These are phyloP conservation scores for Argyrosomus japonicus DNA, from an alignment of 2,113 vertebrate genomes.

Conservation along the genomic window DNA sequence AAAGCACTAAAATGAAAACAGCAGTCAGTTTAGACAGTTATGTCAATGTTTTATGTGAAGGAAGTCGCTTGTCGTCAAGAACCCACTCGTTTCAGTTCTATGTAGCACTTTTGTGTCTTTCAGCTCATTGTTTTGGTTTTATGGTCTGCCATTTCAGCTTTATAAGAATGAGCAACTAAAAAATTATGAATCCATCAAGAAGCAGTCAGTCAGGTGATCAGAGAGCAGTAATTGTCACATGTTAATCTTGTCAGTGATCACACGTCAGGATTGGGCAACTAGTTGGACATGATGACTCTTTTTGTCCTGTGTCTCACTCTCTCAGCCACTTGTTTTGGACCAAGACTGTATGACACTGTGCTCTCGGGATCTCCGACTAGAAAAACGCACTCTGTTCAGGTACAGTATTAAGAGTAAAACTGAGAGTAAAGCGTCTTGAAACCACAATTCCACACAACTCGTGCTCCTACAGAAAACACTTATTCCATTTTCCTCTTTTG, in stretches of 20 bases:
- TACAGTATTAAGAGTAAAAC: conserved; percentile 60
- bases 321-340: conserved; percentile 94
- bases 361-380: conserved; percentile 93
- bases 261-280: conserved; percentile 26
- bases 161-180: neutral
- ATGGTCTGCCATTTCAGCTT: neutral
- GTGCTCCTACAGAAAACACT: neutral
- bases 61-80: neutral
- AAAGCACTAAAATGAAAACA: neutral
- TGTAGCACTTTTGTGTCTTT: neutral
- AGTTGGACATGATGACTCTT: neutral
- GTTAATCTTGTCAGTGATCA: neutral
- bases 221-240: neutral
- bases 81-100: neutral
- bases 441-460: too few relatives aligned
- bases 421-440: neutral
- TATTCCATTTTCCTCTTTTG: neutral
- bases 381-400: conserved; percentile 97
- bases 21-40: too few relatives aligned
- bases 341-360: conserved; percentile 96
- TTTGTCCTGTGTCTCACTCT: conserved; percentile 29
- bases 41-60: too few relatives aligned
- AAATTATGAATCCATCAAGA: neutral
- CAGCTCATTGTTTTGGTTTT: neutral
- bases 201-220: neutral